These are phyloP conservation scores for mouse (Mus musculus) DNA, from an alignment of 2,113 vertebrate genomes.

Conservation along the genomic window DNA sequence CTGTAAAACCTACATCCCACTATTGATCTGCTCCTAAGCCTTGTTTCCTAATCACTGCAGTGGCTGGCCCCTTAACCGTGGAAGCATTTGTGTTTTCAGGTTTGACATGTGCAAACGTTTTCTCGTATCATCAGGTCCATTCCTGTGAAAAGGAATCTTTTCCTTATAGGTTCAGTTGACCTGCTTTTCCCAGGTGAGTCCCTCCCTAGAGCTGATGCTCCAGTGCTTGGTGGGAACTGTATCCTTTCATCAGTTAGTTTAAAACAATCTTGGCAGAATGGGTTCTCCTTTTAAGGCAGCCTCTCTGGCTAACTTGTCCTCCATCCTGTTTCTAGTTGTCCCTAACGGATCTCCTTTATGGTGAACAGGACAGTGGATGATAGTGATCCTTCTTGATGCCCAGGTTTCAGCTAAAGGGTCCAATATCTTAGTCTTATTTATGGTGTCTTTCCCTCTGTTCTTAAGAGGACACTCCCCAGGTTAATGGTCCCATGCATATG, in stretches of 20 bases:
- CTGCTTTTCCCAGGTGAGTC: not conserved
- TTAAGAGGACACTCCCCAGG: too few relatives aligned
- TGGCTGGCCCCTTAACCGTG: not conserved
- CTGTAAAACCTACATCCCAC: not conserved
- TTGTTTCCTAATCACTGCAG: not conserved
- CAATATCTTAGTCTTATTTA: not conserved
- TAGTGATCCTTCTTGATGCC: rapidly evolving
- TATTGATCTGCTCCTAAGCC: not conserved
- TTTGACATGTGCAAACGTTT: too few relatives aligned
- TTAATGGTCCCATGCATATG: not conserved
- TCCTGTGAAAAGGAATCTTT: not conserved
- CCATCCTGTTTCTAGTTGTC: not conserved
- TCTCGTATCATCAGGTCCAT: not conserved
- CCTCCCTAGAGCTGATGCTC: not conserved
- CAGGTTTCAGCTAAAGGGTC: not conserved
- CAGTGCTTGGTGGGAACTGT: not conserved
- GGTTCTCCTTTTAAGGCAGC: too few relatives aligned
- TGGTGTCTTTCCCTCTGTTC: not conserved
- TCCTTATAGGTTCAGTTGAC: not conserved
- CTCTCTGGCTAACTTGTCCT: too few relatives aligned
- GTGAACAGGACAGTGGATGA: not conserved
- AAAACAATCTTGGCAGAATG: not conserved
- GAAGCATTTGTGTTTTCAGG: not conserved
- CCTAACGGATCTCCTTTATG: not conserved
- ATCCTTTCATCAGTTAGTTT: not conserved